Evolutionary conservation across 2,797 vertebrate genomes (phyloP).

Genomic region (Meriones psammophilus): DNA sequence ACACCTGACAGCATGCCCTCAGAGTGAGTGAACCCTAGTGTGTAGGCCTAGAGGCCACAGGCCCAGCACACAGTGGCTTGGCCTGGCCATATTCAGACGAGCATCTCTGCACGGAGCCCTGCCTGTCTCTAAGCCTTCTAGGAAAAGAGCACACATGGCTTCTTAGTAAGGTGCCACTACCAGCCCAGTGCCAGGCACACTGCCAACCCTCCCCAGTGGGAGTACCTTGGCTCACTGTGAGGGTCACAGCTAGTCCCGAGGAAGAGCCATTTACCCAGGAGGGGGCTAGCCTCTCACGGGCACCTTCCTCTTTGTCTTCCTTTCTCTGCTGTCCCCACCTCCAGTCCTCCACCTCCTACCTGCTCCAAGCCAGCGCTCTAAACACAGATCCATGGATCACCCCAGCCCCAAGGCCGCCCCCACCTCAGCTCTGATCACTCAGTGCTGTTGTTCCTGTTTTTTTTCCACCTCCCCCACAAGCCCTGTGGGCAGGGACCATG

Average conservation of each 20-base stretch:
- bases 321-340: neutral
- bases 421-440: neutral
- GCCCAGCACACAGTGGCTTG: neutral
- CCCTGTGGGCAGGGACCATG: conserved; percentile 32
- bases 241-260: neutral
- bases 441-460: neutral
- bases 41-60: neutral
- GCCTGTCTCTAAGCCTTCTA: neutral
- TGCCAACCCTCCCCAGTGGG: neutral
- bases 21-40: neutral
- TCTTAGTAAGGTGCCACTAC: neutral
- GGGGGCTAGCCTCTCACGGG: neutral
- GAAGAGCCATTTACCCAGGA: neutral
- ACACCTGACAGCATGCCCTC: neutral
- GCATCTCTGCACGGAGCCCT: neutral
- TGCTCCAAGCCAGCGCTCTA: neutral
- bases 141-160: neutral
- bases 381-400: neutral
- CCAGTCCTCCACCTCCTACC: neutral
- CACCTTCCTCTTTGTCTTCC: neutral
- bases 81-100: neutral
- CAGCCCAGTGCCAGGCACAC: neutral
- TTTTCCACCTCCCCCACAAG: conserved; percentile 11
- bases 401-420: neutral
- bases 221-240: neutral